Evolutionary conservation across 2,888 invertebrate species (phyloP).

Genomic region (Drosophila borealis): DNA sequence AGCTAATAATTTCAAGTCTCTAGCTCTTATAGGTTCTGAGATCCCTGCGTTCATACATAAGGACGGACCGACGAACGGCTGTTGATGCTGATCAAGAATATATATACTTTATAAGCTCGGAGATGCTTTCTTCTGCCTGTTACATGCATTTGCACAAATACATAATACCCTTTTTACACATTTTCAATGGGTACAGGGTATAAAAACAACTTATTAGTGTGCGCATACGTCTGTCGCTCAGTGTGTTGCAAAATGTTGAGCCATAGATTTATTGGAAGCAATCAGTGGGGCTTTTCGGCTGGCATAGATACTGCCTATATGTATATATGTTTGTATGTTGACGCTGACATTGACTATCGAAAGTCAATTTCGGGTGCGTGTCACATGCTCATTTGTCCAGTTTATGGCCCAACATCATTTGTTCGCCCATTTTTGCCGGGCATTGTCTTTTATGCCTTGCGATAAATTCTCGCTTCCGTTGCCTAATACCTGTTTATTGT

Average conservation of each 20-base stretch:
- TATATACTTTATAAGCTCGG: no score
- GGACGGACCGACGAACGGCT: no score
- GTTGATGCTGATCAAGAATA: no score
- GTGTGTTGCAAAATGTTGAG: conserved; percentile 64
- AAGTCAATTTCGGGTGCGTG: conserved; percentile 79
- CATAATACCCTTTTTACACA: no score
- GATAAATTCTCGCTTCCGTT: conserved; percentile 73
- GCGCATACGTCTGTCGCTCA: conserved; percentile 32
- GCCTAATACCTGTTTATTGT: conserved; percentile 77
- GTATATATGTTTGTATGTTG: no score
- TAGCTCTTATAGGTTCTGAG: no score
- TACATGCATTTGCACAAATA: no score
- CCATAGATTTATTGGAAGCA: conserved; percentile 75
- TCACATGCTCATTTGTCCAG: conserved; percentile 77
- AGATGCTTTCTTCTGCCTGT: no score
- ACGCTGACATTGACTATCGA: conserved; percentile 63
- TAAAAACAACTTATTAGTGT: conserved; percentile 57
- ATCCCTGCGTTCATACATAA: no score
- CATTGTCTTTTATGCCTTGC: conserved; percentile 70
- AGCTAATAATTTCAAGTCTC: no score
- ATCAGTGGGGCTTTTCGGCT: conserved; percentile 67
- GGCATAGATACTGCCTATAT: conserved; percentile 1
- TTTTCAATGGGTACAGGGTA: no score
- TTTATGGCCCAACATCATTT: conserved; percentile 73
- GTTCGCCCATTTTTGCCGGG: conserved; percentile 44